Percentiles rank a stretch among this genome's conserved stretches.
phyloP scores from a whole-genome alignment of 2,888 invertebrate species.

The Dione vanillae region DNA sequence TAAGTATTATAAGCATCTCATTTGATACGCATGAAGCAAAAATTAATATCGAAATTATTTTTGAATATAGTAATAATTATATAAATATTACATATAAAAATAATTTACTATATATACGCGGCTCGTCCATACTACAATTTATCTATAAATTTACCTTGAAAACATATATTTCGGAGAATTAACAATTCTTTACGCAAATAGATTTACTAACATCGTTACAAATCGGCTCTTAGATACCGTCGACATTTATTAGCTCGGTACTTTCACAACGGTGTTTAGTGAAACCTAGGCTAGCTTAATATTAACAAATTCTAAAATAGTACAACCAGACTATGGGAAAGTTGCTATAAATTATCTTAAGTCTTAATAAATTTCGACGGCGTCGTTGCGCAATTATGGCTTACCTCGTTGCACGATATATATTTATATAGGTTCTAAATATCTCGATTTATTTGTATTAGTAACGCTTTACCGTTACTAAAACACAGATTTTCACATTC shows the following conservation, averaged over 20 bases:
- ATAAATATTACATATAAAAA: no score
- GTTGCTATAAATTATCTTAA: not conserved
- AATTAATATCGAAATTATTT: no score
- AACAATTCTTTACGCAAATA: not conserved
- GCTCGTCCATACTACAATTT: no score
- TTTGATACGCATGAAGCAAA: no score
- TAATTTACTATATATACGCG: no score
- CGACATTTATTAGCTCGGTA: slow-evolving; percentile 16
- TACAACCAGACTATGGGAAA: slow-evolving; percentile 5
- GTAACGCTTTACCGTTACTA: no score
- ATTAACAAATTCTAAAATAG: slow-evolving; percentile 17
- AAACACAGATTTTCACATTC: no score
- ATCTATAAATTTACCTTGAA: not conserved
- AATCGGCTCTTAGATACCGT: not conserved
- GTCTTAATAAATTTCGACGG: not conserved
- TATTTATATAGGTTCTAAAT: no score
- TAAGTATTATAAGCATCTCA: no score
- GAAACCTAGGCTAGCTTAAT: slow-evolving; percentile 8
- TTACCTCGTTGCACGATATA: not conserved
- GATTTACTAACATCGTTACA: not conserved
- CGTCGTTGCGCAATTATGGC: not conserved
- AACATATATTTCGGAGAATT: not conserved
- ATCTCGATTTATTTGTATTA: no score
- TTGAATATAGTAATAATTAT: no score
- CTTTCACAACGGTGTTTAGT: slow-evolving; percentile 24